Evolutionary conservation across 1,140 invertebrate genomes (phyloP), one percentile per base, ranked within the genome.

Genomic region (Drosophila mojavensis): DNA sequence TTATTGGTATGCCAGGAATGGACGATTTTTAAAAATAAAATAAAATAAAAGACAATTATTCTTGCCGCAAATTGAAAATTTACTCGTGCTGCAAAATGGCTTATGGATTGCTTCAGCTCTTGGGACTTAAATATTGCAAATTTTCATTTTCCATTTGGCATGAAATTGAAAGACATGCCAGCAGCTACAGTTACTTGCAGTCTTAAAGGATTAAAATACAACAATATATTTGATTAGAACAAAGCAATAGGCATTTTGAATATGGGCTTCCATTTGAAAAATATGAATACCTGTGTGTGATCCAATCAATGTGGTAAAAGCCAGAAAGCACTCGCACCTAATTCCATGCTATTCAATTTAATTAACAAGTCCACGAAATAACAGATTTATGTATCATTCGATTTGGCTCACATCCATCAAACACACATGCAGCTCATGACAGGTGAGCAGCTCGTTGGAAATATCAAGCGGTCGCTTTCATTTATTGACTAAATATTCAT

Each of bases 401-500:
- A 41, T 41, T 50, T 17, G 36, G 39, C 9, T 36, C 15, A 17
- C 45, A 45, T 58, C 20, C 20, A 26, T 47, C 24, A 58, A 5
- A 15, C 20, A 13, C 17, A 51, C 39, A 41, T 13, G 20, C 58
- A 47, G 39, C 5, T 26, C n/a, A 10, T 60, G 63, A 43, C 69
- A 72, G 69, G 48, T 72, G 47, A 11, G 53, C 45, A 10, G 24
- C 39, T 41, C 33, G 30, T 56, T 70, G 50, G 56, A 24, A 28
- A 53, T 13, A 28, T 26, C 41, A 26, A 47, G 30, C 30, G 26
- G 11, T 36, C 67, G 26, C 55, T 51, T 36, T 7, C 43, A 50
- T 41, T 67, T 48, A 67, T 61, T 67, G 70, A 55, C 63, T 47
- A 61, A 59, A 56, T 60, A 39, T 30, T 43, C 47, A 43, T 24